Conservation (phyloP, 2,113 vertebrate species). For the Callionymus lyra region DNA sequence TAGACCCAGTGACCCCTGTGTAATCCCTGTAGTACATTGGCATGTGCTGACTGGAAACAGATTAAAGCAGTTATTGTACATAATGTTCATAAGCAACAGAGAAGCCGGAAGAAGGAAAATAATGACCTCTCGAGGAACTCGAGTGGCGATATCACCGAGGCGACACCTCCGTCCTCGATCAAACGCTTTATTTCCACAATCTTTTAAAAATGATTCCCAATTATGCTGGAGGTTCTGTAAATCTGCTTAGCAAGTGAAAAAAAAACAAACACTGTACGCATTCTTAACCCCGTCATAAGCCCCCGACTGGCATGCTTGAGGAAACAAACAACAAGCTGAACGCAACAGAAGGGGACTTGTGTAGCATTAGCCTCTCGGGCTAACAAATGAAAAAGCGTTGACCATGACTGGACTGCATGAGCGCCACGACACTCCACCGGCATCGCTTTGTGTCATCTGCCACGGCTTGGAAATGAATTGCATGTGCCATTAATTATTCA, state of each 20-base stretch:
- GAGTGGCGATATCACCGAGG: not conserved
- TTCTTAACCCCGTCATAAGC: conserved; percentile 18
- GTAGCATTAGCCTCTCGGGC: conserved; percentile 43
- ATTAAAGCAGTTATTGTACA: conserved; percentile 23
- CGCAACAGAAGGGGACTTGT: conserved; percentile 50
- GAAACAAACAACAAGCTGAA: conserved; percentile 46
- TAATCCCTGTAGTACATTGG: conserved; percentile 14
- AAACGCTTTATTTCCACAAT: too few relatives aligned
- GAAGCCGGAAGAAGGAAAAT: conserved; percentile 48
- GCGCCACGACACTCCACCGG: conserved; percentile 19
- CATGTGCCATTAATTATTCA: conserved; percentile 67
- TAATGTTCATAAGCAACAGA: conserved; percentile 18
- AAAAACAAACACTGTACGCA: conserved; percentile 35
- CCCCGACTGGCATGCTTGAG: conserved; percentile 21
- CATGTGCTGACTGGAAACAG: conserved; percentile 21
- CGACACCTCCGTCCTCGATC: conserved; percentile 1
- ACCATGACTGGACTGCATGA: conserved; percentile 10
- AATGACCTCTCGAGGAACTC: conserved; percentile 39
- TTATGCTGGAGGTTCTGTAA: conserved; percentile 54
- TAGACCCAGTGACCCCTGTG: conserved; percentile 4
- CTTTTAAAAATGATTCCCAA: conserved; percentile 33
- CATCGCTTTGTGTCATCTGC: conserved; percentile 30
- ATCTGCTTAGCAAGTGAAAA: conserved; percentile 58
- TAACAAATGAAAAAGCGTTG: conserved; percentile 40
- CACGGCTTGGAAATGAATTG: conserved; percentile 60